A percentile compares a stretch with the other conserved stretches of the same genome.
Conservation (phyloP, 2,113 vertebrate species). For the Ardeotis arabs region DNA sequence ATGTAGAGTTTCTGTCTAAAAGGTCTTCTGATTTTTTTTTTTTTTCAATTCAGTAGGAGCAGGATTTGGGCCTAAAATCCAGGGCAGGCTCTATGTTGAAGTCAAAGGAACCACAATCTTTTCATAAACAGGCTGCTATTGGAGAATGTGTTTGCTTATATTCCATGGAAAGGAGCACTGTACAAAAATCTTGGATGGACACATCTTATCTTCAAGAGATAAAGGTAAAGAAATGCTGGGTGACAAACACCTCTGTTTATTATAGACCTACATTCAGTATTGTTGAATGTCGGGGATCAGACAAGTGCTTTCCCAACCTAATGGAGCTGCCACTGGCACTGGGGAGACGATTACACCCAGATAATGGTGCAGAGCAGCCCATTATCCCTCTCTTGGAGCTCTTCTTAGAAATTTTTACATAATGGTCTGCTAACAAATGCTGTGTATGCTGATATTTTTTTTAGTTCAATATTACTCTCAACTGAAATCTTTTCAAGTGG, state of each 20-base stretch:
- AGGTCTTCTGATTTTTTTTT: neutral
- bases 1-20: neutral
- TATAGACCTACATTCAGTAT: neutral
- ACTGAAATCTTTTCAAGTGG: neutral
- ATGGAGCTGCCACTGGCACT: neutral
- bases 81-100: neutral
- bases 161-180: accelerated
- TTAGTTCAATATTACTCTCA: neutral
- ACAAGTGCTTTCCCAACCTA: neutral
- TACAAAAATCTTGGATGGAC: neutral
- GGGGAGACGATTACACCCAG: too few relatives aligned
- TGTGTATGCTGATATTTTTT: neutral
- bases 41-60: neutral
- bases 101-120: neutral
- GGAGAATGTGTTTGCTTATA: neutral
- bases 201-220: neutral
- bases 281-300: neutral
- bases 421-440: neutral
- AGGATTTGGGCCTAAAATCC: neutral
- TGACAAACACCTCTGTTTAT: neutral
- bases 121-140: neutral
- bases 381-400: neutral
- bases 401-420: neutral
- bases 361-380: neutral
- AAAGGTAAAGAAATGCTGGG: neutral